Evolutionary conservation across 1,140 invertebrate genomes (phyloP), one percentile per base, ranked within the genome.

Genomic region (Pachyrhynchus sulphureomaculatus): DNA sequence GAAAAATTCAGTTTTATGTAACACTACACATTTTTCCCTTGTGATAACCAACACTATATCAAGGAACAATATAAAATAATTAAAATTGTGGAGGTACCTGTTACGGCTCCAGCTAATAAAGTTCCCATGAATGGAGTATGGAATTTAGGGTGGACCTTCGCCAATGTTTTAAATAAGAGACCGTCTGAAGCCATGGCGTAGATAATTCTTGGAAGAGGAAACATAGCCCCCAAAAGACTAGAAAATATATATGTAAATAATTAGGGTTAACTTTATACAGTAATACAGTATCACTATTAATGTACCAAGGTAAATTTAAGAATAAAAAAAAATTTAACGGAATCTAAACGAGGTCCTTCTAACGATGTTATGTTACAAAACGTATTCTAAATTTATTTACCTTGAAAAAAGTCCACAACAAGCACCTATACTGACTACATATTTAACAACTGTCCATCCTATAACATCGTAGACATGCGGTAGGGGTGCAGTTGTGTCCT

Each of bases 121-220:
- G 92, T 94, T 0, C 91, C 93, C 42, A 89, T 78, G 0, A 93
- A 70, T 0, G 94, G 94, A 0, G 92, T 92, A 55, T 91, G 83
- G 59, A 88, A 90, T 68, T 83, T 79, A 0, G 81, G 77, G 77
- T 85, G 86, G 13, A 94, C 79, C 62, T 80, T 83, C 0, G 87
- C 84, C 57, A 94, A 80, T 71, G 83, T 85, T 58, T 83, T 79
- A 70, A 93, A 95, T 6, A 95, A 76, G 0, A 95, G 73, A 12
- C 92, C 92, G 77, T 95, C 92, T 47, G 82, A 83, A 1, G 90
- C 87, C 90, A 95, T 95, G 1, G 92, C 89, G 69, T 93, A 95
- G n/a, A 95, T 84, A 13, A 94, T 84, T 37, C 92, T 76, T 0
- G 92, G 92, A 21, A 94, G 75, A 1, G 91, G 91, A 74, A 92